Base-by-base conservation (phyloP, 2,888 invertebrate genomes). In the Heliconius ethilla region DNA sequence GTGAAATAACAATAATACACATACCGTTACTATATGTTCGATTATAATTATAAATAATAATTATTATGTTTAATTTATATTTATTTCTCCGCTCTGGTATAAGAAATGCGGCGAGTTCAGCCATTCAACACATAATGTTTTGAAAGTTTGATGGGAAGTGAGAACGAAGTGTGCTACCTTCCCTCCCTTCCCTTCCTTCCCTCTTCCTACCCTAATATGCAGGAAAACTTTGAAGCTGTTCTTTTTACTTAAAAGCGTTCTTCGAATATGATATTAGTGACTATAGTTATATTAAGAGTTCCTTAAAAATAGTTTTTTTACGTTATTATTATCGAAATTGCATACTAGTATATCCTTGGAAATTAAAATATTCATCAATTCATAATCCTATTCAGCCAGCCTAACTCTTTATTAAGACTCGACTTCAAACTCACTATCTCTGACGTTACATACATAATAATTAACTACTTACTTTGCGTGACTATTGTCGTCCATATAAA, bases 1-100 rank as follows among this genome's bases (percentile, higher is more conserved):
- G 78, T 66, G 70, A 73, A 77, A 59, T 65, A 63, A 37, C 25
- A 37, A 70, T 51, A 72, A 72, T 55, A 59, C 25, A n/a, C n/a
- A 62, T 74, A 27, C 0, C 27, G 3, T 63, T 40, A 5, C 10
- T 27, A 37, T 72, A 33, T 22, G 15, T 37, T 13, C 59, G 55
- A 33, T 33, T 72, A n/a, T 55, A 13, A 29, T 51, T 51, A 22
- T 51, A 51, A 55, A 37, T 59, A 25, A 72, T 59, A 59, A 33
- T 11, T 9, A 59, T 59, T 7, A 63, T 63, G 4, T 6, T 15
- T 63, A 2, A 25, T 27, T 27, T 13, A 5, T 63, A 6, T 63
- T 25, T 25, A 15, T 63, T 62, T 62, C 25, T 25, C 18, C 51
- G 51, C 18, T 37, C 37, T 37, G 37, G 37, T 37, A 18, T 51